These are phyloP conservation scores for Cinara cedri DNA, from an alignment of 2,888 invertebrate genomes.

Conservation along the genomic window DNA sequence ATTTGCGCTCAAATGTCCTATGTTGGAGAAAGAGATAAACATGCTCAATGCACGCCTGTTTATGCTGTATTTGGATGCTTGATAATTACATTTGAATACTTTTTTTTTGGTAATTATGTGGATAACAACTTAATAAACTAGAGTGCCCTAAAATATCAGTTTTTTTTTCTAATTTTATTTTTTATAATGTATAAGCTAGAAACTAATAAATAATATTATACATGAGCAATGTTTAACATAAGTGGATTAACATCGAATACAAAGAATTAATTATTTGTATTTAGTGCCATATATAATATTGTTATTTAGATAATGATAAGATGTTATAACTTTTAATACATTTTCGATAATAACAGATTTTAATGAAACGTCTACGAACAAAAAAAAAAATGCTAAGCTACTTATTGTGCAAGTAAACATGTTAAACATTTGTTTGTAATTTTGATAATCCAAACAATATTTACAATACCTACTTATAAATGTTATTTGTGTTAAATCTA, in stretches of 20 bases:
- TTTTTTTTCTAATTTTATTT: too few species aligned
- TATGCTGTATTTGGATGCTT: too few species aligned
- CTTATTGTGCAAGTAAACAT: neutral
- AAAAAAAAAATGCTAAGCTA: neutral
- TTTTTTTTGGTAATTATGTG: too few species aligned
- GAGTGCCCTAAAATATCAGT: too few species aligned
- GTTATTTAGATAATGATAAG: neutral
- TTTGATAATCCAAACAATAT: neutral
- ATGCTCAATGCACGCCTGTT: too few species aligned
- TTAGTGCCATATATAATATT: slow-evolving; percentile 35
- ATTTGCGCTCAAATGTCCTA: too few species aligned
- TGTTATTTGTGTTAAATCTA: slow-evolving; percentile 29
- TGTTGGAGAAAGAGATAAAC: too few species aligned
- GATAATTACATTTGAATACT: too few species aligned
- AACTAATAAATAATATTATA: slow-evolving; percentile 13
- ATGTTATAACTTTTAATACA: neutral
- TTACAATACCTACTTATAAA: neutral
- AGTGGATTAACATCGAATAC: slow-evolving; percentile 9
- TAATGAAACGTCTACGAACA: neutral
- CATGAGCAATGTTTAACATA: slow-evolving; percentile 1
- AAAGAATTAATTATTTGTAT: neutral
- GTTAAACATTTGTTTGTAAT: neutral
- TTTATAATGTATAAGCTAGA: slow-evolving; percentile 2
- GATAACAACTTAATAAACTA: too few species aligned
- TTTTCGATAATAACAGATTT: neutral